Evolutionary conservation across 2,797 vertebrate species (phyloP), one percentile per base, ranked within the genome.

Genomic region (Siniperca obscura): DNA sequence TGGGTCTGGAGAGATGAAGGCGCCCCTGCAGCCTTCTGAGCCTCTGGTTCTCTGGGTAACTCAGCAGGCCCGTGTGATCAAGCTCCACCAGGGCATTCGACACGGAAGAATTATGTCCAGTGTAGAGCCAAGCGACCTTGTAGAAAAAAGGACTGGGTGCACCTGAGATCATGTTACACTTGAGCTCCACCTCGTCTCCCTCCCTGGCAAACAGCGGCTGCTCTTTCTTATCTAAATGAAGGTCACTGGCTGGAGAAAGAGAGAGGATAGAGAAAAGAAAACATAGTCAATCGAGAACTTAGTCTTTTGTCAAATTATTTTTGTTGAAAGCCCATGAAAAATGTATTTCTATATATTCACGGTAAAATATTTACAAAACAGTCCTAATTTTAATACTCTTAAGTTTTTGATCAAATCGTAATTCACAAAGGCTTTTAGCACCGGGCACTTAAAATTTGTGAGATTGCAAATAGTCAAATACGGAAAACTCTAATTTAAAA

Each of bases 41-140:
- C 2, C 5, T 44, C 5, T 38, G 30, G 56, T 69, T 74, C 0
- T 68, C 19, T 13, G 87, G 84, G 74, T 91, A 90, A 4, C 36
- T 83, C 76, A 93, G 76, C 16, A 92, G 76, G 44, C 91, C 92
- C 0, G 22, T 80, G 68, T 90, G 90, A 22, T 91, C 78, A 0
- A 93, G 81, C 69, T 87, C 72, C 40, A 91, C 75, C 70, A 94
- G 66, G 3, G 59, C 1, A 0, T 73, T 81, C 1, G 1, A 21
- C 12, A 2, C 1, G 1, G 79, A 40, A 8, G 66, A 59, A 25
- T 5, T 38, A 1, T 7, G 3, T 25, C 19, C 36, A 27, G 60
- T 4, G 72, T 78, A 90, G 17, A 90, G 46, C 94, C 94, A 94
- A 30, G 77, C 34, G 25, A 93, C 60, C 64, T 88, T 80, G 81